Conservation (phyloP, 2,888 invertebrate species). For the Aradus depressus region DNA sequence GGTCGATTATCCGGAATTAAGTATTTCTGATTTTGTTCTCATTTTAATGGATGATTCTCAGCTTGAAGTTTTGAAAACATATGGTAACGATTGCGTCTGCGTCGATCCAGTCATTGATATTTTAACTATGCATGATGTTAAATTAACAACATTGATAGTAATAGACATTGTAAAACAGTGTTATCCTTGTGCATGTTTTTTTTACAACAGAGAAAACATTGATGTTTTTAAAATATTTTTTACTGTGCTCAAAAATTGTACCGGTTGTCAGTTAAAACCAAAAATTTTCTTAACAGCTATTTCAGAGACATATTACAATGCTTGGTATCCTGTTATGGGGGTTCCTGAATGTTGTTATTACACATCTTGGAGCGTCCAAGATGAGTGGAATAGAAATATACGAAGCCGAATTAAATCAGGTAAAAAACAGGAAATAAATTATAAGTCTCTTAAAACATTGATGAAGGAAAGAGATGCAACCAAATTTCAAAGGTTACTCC, state of each 20-base stretch:
- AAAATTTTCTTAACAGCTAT: background rate
- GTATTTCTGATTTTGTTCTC: constrained; percentile 29
- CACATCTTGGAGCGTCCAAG: too few relatives aligned
- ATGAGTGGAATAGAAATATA: too few relatives aligned
- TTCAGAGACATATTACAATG: background rate
- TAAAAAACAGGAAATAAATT: too few relatives aligned
- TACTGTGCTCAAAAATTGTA: constrained; percentile 15
- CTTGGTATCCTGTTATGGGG: background rate
- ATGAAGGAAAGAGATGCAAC: too few relatives aligned
- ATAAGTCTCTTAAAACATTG: too few relatives aligned
- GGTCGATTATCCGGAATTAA: constrained; percentile 23
- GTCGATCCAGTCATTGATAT: constrained; percentile 31
- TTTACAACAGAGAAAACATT: constrained; percentile 29
- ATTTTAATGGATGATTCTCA: constrained; percentile 30
- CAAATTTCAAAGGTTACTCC: too few relatives aligned
- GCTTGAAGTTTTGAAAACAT: constrained; percentile 27
- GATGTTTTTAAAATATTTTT: constrained; percentile 27
- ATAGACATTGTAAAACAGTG: constrained; percentile 29
- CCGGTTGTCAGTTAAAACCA: constrained; percentile 1
- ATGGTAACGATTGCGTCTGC: constrained; percentile 29
- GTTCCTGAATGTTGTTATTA: too few relatives aligned
- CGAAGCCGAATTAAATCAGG: too few relatives aligned
- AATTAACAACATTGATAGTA: constrained; percentile 28
- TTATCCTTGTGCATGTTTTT: constrained; percentile 29
- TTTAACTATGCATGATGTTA: constrained; percentile 27